A percentile compares a stretch with the other conserved stretches of the same genome.
phyloP scores from a whole-genome alignment of 2,888 invertebrate genomes.

The Agrotis segetum region DNA sequence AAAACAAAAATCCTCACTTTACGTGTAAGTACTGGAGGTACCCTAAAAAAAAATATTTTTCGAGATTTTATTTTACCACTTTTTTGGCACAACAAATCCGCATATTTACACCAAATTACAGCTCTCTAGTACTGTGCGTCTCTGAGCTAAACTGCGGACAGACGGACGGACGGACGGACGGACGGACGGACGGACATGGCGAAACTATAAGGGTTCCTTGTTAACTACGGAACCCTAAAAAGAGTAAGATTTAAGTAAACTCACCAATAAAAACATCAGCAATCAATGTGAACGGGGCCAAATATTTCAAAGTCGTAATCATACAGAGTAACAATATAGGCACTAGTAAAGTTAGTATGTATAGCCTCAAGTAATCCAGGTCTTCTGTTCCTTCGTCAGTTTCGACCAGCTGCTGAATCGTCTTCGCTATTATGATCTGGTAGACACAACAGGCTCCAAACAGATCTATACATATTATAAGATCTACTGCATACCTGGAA shows the following conservation, averaged over 20 bases:
- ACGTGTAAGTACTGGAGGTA: too few relatives aligned
- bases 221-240: too few relatives aligned
- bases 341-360: constrained; percentile 78
- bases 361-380: constrained; percentile 77
- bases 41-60: too few relatives aligned
- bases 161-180: too few relatives aligned
- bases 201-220: too few relatives aligned
- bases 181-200: too few relatives aligned
- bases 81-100: too few relatives aligned
- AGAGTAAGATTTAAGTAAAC: constrained; percentile 20
- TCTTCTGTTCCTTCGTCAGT: constrained; percentile 63
- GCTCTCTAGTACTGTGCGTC: too few relatives aligned
- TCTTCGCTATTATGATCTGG: constrained; percentile 86
- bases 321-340: constrained; percentile 85
- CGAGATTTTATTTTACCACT: too few relatives aligned
- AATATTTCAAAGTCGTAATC: constrained; percentile 85
- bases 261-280: constrained; percentile 86
- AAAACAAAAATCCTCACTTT: too few relatives aligned
- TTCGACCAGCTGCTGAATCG: constrained; percentile 80
- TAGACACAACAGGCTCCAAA: constrained; percentile 88
- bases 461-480: constrained; percentile 83
- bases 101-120: too few relatives aligned
- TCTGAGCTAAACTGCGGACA: too few relatives aligned
- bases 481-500: constrained; percentile 76
- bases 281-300: constrained; percentile 84